Conservation (phyloP, 2,888 invertebrate species). For the Sarcophaga caerulescens region DNA sequence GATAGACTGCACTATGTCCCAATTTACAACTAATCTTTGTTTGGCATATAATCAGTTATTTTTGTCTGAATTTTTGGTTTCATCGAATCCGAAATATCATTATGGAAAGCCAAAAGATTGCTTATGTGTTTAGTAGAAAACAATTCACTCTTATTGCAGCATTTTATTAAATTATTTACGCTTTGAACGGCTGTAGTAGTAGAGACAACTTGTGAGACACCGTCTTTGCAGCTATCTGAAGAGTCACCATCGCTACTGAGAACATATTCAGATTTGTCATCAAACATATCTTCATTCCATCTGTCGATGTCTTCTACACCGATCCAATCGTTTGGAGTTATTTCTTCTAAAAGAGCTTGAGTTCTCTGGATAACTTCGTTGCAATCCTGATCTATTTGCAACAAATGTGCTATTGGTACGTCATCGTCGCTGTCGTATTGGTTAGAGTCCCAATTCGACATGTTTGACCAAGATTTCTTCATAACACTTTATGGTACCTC, state of each 20-base stretch:
- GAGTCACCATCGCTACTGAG: too few species aligned
- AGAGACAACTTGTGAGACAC: too few species aligned
- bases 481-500: constrained; percentile 32
- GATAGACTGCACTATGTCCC: too few species aligned
- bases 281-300: constrained; percentile 52
- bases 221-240: too few species aligned
- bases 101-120: constrained; percentile 22
- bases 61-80: constrained; percentile 4
- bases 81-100: constrained; percentile 1
- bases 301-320: constrained; percentile 50
- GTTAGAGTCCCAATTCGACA: neutral
- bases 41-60: neutral
- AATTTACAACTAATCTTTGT: constrained; percentile 1
- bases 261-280: neutral
- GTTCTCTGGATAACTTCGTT: constrained; percentile 20
- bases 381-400: too few species aligned
- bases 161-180: constrained; percentile 28
- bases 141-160: constrained; percentile 10
- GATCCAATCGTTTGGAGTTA: constrained; percentile 22
- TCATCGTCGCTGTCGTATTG: too few species aligned
- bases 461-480: neutral
- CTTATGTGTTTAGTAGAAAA: constrained; percentile 20
- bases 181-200: neutral
- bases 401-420: too few species aligned
- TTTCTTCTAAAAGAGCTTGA: constrained; percentile 15